These are phyloP conservation scores for Volucella inflata DNA, from an alignment of 2,888 invertebrate species.

Conservation along the genomic window DNA sequence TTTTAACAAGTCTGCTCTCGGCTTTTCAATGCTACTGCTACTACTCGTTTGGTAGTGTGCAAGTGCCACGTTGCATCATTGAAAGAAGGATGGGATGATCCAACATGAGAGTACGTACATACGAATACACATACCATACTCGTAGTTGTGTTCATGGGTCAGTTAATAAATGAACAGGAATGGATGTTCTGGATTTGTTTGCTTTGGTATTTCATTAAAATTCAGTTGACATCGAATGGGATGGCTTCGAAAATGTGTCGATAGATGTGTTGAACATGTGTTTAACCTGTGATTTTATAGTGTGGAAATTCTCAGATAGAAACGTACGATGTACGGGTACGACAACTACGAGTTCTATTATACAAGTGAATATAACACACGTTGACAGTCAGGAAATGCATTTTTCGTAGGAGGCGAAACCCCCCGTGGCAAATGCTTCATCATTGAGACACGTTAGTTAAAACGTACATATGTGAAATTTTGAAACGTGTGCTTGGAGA, in stretches of 20 bases:
- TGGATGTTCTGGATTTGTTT: conserved; percentile 72
- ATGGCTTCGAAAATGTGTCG: conserved; percentile 76
- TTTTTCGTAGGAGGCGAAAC: conserved; percentile 47
- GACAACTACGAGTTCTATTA: background rate
- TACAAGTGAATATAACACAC: conserved; percentile 61
- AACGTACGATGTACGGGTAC: too few relatives aligned
- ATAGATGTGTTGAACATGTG: conserved; percentile 74
- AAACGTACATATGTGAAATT: conserved; percentile 22
- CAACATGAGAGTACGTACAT: background rate
- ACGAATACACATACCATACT: conserved; percentile 30
- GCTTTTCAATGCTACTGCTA: conserved; percentile 18
- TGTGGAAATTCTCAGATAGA: conserved; percentile 36
- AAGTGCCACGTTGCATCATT: background rate
- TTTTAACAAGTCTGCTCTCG: conserved; percentile 59
- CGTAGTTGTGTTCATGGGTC: conserved; percentile 64
- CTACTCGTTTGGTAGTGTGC: background rate
- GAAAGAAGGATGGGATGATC: conserved; percentile 57
- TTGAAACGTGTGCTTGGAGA: conserved; percentile 50
- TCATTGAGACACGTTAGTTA: background rate
- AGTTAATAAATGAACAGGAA: conserved; percentile 75
- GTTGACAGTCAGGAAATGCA: conserved; percentile 69
- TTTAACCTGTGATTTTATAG: conserved; percentile 75
- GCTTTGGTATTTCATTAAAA: conserved; percentile 76
- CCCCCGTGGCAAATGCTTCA: conserved; percentile 43
- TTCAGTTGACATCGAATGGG: conserved; percentile 75